Conservation (phyloP, 1,140 invertebrate genomes). For the Hermetia illucens region DNA sequence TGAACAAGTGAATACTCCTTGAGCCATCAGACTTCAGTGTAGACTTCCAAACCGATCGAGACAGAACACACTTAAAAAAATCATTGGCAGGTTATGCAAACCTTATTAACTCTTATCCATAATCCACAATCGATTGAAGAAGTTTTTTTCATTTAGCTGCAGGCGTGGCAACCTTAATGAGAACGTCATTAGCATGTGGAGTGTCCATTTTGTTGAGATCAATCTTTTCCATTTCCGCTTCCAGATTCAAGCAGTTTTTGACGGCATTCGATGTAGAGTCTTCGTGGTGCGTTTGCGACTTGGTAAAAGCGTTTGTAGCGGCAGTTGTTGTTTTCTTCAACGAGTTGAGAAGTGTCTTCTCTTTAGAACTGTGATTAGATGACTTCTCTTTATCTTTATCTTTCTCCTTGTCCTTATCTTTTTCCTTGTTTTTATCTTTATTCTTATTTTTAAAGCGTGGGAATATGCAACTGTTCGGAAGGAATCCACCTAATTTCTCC, state of each 20-base stretch:
- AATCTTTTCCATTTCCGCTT: constrained; percentile 25
- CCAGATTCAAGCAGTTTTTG: constrained; percentile 27
- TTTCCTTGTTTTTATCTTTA: constrained; percentile 14
- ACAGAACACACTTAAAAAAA: too few species aligned
- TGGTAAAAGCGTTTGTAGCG: constrained; percentile 14
- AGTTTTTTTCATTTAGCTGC: constrained; percentile 12
- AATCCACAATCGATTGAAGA: too few species aligned
- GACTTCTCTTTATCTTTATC: constrained; percentile 23
- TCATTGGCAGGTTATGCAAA: too few species aligned
- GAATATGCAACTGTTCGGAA: constrained; percentile 30
- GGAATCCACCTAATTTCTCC: constrained; percentile 27
- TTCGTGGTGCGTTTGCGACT: constrained; percentile 9
- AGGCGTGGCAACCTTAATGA: constrained; percentile 19
- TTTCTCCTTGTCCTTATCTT: constrained; percentile 23
- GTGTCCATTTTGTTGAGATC: constrained; percentile 20
- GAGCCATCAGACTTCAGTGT: too few species aligned
- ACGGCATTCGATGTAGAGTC: constrained; percentile 6
- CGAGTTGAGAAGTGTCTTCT: constrained; percentile 25
- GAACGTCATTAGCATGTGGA: constrained; percentile 19
- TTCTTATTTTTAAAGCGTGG: constrained; percentile 29
- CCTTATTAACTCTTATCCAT: too few species aligned
- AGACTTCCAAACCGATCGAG: too few species aligned
- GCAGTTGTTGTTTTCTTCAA: constrained; percentile 16
- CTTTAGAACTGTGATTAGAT: constrained; percentile 5
- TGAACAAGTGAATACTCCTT: too few species aligned